Percentiles rank a stretch among this genome's conserved stretches.
These are phyloP conservation scores for Xanthorhoe designata DNA, from an alignment of 2,888 invertebrate genomes.

Conservation along the genomic window DNA sequence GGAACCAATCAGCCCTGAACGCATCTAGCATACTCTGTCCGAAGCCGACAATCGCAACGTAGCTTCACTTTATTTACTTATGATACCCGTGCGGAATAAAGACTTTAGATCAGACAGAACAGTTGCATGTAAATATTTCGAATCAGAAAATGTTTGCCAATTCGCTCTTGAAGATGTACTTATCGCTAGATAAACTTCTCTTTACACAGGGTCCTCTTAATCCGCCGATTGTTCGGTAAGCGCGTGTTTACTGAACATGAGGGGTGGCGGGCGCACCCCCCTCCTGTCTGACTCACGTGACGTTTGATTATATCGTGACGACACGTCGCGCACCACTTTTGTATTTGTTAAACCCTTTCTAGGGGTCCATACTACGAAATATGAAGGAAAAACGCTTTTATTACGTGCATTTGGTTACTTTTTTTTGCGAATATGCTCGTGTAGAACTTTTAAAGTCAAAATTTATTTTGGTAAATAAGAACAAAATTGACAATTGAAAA, in stretches of 20 bases:
- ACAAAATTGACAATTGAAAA: no score
- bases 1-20: no score
- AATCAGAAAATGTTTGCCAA: no score
- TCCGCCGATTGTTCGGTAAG: constrained; percentile 39
- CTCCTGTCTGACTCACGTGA: constrained; percentile 42
- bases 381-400: not conserved
- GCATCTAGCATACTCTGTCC: no score
- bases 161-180: not conserved
- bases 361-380: constrained; percentile 38
- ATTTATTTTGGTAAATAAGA: no score
- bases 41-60: no score
- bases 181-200: not conserved
- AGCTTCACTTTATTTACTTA: no score
- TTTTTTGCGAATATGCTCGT: no score
- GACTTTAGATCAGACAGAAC: no score
- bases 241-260: constrained; percentile 40
- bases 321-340: constrained; percentile 62
- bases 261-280: constrained; percentile 45
- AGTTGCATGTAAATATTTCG: no score
- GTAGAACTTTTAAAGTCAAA: no score
- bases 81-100: no score
- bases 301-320: constrained; percentile 63
- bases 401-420: not conserved
- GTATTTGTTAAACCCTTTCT: constrained; percentile 51
- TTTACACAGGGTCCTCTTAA: constrained; percentile 30